Conservation (phyloP, 2,797 vertebrate species). For the Gymnoscopelus microlampas region DNA sequence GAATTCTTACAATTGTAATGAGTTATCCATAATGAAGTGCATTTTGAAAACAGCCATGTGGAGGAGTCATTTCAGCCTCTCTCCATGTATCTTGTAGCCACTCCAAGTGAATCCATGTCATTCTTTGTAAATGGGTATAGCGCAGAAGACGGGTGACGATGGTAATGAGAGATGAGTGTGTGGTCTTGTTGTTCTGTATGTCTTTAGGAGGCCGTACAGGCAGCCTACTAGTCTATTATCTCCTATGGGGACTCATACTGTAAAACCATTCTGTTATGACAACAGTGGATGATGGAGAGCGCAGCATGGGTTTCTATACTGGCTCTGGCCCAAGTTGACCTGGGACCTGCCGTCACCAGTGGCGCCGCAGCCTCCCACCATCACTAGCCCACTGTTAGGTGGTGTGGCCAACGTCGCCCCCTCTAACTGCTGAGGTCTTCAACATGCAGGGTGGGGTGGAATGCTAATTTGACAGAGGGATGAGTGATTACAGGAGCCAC, state of each 20-base stretch:
- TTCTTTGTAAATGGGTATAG: slow-evolving; percentile 22
- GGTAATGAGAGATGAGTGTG: slow-evolving; percentile 58
- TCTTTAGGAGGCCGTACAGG: slow-evolving; percentile 40
- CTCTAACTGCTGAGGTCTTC: slow-evolving; percentile 51
- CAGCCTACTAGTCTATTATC: slow-evolving; percentile 26
- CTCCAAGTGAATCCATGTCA: slow-evolving; percentile 29
- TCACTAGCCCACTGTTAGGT: slow-evolving; percentile 58
- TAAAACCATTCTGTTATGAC: slow-evolving; percentile 64
- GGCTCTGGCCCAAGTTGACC: slow-evolving; percentile 73
- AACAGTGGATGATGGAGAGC: slow-evolving; percentile 55
- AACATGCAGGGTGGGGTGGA: slow-evolving; percentile 51
- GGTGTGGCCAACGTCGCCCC: slow-evolving; percentile 53
- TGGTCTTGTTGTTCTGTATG: slow-evolving; percentile 56
- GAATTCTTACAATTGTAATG: background rate
- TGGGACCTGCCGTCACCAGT: slow-evolving; percentile 70
- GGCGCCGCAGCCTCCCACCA: slow-evolving; percentile 60
- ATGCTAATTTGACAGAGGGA: slow-evolving; percentile 74
- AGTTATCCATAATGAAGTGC: background rate
- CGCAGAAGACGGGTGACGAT: slow-evolving; percentile 27
- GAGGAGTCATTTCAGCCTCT: slow-evolving; percentile 11
- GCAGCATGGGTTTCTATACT: slow-evolving; percentile 62
- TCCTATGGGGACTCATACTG: slow-evolving; percentile 54
- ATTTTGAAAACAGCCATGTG: slow-evolving; percentile 18
- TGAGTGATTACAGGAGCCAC: slow-evolving; percentile 74
- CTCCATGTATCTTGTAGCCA: slow-evolving; percentile 4